Conservation (phyloP, 2,797 vertebrate species). For the Cossypha polioptera region DNA sequence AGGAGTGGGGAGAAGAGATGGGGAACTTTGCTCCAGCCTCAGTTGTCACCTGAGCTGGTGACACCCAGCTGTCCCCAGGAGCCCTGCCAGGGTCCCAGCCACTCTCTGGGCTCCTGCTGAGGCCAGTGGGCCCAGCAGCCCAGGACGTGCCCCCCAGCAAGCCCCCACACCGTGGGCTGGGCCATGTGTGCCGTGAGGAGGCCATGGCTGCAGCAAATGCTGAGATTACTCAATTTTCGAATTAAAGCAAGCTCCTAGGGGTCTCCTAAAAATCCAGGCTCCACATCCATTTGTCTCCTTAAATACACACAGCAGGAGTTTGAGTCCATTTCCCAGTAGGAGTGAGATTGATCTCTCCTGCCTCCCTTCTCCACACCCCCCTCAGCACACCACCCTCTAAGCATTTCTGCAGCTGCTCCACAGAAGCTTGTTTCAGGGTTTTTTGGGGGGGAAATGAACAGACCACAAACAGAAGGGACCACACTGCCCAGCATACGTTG, state of each 20-base stretch:
- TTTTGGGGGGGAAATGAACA: background rate
- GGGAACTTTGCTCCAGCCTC: background rate
- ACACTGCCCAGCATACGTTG: accelerated
- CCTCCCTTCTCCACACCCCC: background rate
- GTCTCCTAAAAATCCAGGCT: slow-evolving; percentile 45
- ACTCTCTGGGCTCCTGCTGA: accelerated
- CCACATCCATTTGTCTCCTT: slow-evolving; percentile 39
- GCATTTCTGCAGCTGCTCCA: slow-evolving; percentile 35
- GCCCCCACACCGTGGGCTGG: background rate
- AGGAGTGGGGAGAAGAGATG: background rate
- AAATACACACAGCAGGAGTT: slow-evolving; percentile 41
- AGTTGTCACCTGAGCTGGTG: background rate
- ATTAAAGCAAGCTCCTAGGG: slow-evolving; percentile 14
- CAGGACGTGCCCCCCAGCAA: background rate
- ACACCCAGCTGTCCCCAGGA: accelerated
- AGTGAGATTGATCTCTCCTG: background rate
- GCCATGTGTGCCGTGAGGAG: background rate
- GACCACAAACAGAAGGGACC: background rate
- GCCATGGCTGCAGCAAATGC: background rate
- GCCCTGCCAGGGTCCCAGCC: background rate
- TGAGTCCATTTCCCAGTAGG: slow-evolving; percentile 22
- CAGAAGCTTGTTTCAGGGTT: background rate
- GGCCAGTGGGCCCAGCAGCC: accelerated
- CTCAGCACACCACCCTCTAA: background rate
- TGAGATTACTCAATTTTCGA: slow-evolving; percentile 1